A percentile compares a stretch with the other conserved stretches of the same genome.
phyloP scores from a whole-genome alignment of 2,113 vertebrate species.

The Isichthys henryi region DNA sequence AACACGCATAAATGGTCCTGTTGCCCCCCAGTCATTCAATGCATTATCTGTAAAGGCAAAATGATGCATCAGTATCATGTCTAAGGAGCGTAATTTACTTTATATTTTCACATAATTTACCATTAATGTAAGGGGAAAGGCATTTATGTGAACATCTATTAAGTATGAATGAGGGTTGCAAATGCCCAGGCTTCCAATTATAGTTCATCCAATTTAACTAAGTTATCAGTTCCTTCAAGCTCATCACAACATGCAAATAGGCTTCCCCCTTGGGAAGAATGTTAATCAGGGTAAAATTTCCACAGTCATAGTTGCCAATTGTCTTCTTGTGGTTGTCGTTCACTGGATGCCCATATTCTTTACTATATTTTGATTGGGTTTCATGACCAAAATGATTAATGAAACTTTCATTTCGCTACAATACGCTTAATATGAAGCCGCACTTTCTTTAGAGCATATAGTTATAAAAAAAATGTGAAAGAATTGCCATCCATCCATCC shows the following conservation, averaged over 20 bases:
- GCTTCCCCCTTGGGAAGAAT: constrained; percentile 51
- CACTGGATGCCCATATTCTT: background rate
- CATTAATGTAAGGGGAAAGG: constrained; percentile 23
- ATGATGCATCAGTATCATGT: background rate
- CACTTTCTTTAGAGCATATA: background rate
- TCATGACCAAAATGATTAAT: background rate
- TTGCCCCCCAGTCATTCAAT: background rate
- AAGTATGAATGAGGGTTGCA: constrained; percentile 42
- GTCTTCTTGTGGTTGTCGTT: background rate
- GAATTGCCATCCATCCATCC: too few relatives aligned
- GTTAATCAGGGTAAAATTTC: constrained; percentile 49
- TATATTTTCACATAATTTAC: background rate
- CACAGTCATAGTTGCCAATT: constrained; percentile 18
- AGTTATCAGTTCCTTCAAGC: constrained; percentile 63
- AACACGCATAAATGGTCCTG: background rate
- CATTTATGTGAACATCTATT: background rate
- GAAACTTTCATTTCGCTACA: background rate
- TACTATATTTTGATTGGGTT: background rate
- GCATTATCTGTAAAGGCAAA: background rate
- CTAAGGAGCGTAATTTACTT: background rate
- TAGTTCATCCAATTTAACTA: constrained; percentile 56
- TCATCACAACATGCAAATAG: constrained; percentile 61
- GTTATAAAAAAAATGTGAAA: background rate
- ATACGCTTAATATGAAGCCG: background rate
- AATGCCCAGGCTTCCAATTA: constrained; percentile 53